Percentiles rank a stretch among this genome's conserved stretches.
phyloP scores from a whole-genome alignment of 2,888 invertebrate genomes.

The Erebia ligea region DNA sequence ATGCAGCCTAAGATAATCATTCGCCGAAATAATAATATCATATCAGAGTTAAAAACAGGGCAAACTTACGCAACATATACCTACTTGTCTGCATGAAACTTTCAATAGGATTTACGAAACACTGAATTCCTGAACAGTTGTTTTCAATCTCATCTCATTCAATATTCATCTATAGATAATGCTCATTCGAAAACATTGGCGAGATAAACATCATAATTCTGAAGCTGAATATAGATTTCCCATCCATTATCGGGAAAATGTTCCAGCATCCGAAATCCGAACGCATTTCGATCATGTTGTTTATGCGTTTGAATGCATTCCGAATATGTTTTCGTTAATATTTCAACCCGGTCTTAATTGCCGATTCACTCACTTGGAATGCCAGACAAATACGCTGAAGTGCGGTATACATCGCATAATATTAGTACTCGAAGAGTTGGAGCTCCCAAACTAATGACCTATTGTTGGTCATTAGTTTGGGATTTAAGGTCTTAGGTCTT shows the following conservation, averaged over 20 bases:
- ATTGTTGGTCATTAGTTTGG: no score
- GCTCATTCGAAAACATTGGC: slow-evolving; percentile 3
- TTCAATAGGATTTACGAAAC: not conserved
- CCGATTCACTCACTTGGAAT: slow-evolving; percentile 15
- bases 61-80: not conserved
- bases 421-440: no score
- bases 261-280: not conserved
- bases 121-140: not conserved
- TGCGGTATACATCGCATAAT: not conserved
- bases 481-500: no score
- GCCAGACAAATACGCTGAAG: not conserved
- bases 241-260: not conserved
- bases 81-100: not conserved
- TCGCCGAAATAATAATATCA: no score
- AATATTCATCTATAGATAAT: not conserved
- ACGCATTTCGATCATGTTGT: slow-evolving; percentile 15
- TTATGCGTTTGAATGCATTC: not conserved
- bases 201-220: not conserved
- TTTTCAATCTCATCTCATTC: slow-evolving; percentile 1
- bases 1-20: no score
- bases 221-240: not conserved
- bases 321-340: slow-evolving; percentile 5
- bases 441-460: no score
- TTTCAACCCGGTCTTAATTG: slow-evolving; percentile 13
- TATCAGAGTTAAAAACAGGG: no score